phyloP scores from a whole-genome alignment of 2,888 invertebrate species.

The Xestoiulus laeticollis region DNA sequence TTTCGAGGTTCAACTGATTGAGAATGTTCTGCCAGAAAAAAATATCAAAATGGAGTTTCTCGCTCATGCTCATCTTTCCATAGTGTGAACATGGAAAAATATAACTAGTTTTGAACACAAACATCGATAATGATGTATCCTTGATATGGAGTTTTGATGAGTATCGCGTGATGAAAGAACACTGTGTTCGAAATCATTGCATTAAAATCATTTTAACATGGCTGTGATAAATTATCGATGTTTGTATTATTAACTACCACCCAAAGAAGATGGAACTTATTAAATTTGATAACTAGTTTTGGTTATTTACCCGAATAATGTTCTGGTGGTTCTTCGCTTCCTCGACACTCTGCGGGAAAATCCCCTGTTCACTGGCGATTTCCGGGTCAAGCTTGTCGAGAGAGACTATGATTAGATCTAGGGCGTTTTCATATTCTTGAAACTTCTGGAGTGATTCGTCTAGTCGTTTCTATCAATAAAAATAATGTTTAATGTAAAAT shows the following conservation, averaged over 20 bases:
- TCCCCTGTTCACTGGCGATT: slow-evolving; percentile 76
- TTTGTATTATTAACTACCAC: too few species aligned
- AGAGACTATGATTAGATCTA: slow-evolving; percentile 84
- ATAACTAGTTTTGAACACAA: too few species aligned
- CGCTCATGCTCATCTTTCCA: too few species aligned
- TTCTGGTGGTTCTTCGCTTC: slow-evolving; percentile 70
- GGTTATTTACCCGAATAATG: slow-evolving; percentile 74
- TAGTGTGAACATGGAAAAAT: too few species aligned
- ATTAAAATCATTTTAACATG: too few species aligned
- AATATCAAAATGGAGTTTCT: too few species aligned
- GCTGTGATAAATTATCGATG: too few species aligned
- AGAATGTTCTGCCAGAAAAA: slow-evolving; percentile 54
- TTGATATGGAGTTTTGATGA: too few species aligned
- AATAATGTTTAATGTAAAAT: not conserved
- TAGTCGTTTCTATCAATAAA: slow-evolving; percentile 71
- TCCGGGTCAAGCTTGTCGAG: slow-evolving; percentile 79
- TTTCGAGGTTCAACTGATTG: slow-evolving; percentile 87
- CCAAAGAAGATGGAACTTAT: not conserved
- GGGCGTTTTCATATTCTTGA: slow-evolving; percentile 89
- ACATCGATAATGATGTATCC: too few species aligned
- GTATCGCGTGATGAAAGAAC: too few species aligned
- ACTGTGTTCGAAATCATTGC: too few species aligned
- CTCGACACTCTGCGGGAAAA: slow-evolving; percentile 75
- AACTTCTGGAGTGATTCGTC: slow-evolving; percentile 90
- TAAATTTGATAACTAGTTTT: too few species aligned